Conservation (phyloP, 2,797 vertebrate species). For the Sebastes baramenuke region DNA sequence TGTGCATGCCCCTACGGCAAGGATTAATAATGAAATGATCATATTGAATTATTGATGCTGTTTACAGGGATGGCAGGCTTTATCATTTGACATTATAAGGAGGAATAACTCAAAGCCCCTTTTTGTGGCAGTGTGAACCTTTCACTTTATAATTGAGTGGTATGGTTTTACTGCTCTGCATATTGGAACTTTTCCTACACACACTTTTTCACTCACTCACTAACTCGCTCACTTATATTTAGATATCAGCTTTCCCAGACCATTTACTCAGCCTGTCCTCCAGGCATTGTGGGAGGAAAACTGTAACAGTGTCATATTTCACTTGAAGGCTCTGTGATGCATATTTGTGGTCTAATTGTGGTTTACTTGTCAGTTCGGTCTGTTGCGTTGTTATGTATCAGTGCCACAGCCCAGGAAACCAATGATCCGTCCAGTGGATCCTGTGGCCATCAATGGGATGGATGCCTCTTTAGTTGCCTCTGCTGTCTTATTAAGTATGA, state of each 20-base stretch:
- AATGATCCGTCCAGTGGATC: constrained; percentile 28
- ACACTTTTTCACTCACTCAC: constrained; percentile 3
- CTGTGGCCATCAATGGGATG: constrained; percentile 11
- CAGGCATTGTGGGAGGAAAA: constrained; percentile 50
- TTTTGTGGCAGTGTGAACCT: background rate
- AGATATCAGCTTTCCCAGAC: constrained; percentile 40
- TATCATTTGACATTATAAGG: background rate
- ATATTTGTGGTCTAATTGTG: constrained; percentile 64
- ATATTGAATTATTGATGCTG: constrained; percentile 34
- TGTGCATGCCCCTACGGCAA: background rate
- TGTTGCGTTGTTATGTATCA: constrained; percentile 27
- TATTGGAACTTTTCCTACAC: background rate
- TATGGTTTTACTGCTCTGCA: background rate
- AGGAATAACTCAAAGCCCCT: background rate
- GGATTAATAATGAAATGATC: constrained; percentile 25
- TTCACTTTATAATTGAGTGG: background rate
- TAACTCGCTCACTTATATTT: constrained; percentile 16
- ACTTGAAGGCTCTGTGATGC: constrained; percentile 42
- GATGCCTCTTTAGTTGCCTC: constrained; percentile 25
- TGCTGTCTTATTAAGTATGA: constrained; percentile 25
- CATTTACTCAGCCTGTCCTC: constrained; percentile 36
- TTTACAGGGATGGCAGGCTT: background rate
- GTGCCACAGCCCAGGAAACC: constrained; percentile 22
- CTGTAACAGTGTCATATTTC: constrained; percentile 62
- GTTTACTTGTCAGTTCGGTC: constrained; percentile 50